phyloP scores from a whole-genome alignment of 2,113 vertebrate species.

The Rallus limicola region DNA sequence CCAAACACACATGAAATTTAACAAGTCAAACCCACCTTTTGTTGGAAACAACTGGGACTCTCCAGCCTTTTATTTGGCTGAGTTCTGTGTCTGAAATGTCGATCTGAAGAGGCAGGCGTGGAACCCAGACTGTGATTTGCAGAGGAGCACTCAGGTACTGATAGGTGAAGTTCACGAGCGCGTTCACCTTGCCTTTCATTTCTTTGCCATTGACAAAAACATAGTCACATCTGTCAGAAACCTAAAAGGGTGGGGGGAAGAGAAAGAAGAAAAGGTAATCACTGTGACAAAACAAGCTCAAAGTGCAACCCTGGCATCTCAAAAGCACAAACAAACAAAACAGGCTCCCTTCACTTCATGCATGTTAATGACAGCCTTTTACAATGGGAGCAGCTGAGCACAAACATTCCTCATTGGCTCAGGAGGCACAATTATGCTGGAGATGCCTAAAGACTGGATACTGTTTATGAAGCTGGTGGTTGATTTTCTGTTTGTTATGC shows the following conservation, averaged over 20 bases:
- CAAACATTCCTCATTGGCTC: background rate
- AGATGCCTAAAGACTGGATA: background rate
- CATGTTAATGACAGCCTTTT: background rate
- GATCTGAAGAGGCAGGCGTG: slow-evolving; percentile 93
- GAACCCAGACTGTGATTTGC: slow-evolving; percentile 91
- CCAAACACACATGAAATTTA: background rate
- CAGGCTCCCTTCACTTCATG: background rate
- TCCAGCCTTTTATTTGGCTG: slow-evolving; percentile 95
- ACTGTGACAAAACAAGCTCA: background rate
- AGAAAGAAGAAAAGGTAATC: background rate
- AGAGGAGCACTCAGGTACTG: slow-evolving; percentile 88
- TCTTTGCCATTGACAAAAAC: slow-evolving; percentile 96
- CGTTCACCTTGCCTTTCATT: slow-evolving; percentile 89
- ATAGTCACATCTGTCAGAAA: slow-evolving; percentile 93
- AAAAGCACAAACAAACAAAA: background rate
- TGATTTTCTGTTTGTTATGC: background rate
- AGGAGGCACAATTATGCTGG: background rate
- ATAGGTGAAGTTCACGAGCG: slow-evolving; percentile 91
- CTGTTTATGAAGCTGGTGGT: background rate
- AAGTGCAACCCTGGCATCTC: background rate
- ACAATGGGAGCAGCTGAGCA: background rate
- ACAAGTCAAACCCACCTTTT: slow-evolving; percentile 81
- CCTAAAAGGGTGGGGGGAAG: slow-evolving; percentile 66
- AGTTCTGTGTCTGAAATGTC: slow-evolving; percentile 95
- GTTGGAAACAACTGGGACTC: slow-evolving; percentile 83